A percentile compares a stretch with the other conserved stretches of the same genome.
These are phyloP conservation scores for Heliconius hortense DNA, from an alignment of 2,888 invertebrate genomes.

Conservation along the genomic window DNA sequence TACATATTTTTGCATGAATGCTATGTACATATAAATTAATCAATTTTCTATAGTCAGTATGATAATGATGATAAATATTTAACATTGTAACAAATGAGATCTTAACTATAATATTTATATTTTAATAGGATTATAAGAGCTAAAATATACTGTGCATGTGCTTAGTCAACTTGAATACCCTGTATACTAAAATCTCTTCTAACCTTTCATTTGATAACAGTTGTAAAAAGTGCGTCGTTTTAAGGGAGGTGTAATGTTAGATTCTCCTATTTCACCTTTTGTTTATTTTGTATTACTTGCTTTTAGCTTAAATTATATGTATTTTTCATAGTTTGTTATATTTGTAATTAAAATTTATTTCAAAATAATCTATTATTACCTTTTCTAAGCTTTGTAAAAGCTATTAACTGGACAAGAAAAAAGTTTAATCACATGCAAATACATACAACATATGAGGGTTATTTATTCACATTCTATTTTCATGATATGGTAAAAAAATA, in stretches of 20 bases:
- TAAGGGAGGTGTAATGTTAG: conserved; percentile 32
- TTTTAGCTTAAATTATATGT: conserved; percentile 24
- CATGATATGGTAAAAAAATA: conserved; percentile 29
- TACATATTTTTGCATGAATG: conserved; percentile 20
- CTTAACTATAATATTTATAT: conserved; percentile 35
- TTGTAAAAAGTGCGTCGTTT: conserved; percentile 32
- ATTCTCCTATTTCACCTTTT: conserved; percentile 18
- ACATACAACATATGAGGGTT: conserved; percentile 17
- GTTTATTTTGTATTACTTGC: conserved; percentile 9
- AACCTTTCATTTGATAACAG: conserved; percentile 36
- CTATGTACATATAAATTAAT: conserved; percentile 31
- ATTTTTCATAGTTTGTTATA: conserved; percentile 8
- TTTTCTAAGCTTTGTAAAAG: conserved; percentile 16
- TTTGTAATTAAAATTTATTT: conserved; percentile 20
- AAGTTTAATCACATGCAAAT: conserved; percentile 26
- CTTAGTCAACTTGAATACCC: conserved; percentile 42
- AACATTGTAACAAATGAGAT: conserved; percentile 39
- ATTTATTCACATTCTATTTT: conserved; percentile 19
- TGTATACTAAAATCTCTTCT: conserved; percentile 44
- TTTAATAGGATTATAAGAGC: conserved; percentile 36
- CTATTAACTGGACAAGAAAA: conserved; percentile 15
- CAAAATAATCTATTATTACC: neutral
- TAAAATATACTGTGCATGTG: conserved; percentile 40
- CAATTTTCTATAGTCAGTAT: conserved; percentile 26
- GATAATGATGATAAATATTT: conserved; percentile 39